A percentile compares a stretch with the other conserved stretches of the same genome.
Evolutionary conservation across 1,140 invertebrate genomes (phyloP).

Genomic region (Leptoteleia sp.): DNA sequence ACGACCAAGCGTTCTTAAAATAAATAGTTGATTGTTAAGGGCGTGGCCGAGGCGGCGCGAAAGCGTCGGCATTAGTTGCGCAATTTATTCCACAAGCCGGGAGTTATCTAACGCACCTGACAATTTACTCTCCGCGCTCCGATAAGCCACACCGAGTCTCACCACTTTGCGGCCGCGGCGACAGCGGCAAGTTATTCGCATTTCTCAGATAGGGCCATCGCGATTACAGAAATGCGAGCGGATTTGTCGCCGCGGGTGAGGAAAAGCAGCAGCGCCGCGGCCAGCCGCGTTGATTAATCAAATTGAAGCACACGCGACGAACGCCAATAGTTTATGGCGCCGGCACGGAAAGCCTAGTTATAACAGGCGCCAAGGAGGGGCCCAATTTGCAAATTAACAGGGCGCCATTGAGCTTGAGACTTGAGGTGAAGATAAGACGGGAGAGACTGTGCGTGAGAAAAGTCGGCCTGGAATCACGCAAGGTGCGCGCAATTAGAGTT

Average conservation of each 20-base stretch:
- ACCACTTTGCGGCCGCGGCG: not conserved
- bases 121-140: constrained; percentile 33
- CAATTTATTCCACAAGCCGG: constrained; percentile 30
- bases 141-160: constrained; percentile 32
- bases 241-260: constrained; percentile 2
- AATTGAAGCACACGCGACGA: constrained; percentile 15
- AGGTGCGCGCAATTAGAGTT: constrained; percentile 34
- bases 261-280: not conserved
- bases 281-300: constrained; percentile 25
- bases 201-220: constrained; percentile 10
- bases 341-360: constrained; percentile 1
- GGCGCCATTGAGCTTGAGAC: constrained; percentile 48
- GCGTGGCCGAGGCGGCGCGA: constrained; percentile 22
- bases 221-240: constrained; percentile 14
- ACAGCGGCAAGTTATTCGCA: constrained; percentile 14
- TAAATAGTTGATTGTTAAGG: constrained; percentile 45
- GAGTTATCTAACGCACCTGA: constrained; percentile 46
- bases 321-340: constrained; percentile 34
- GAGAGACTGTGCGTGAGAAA: constrained; percentile 25
- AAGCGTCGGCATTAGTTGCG: constrained; percentile 18
- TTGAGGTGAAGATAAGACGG: constrained; percentile 3
- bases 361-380: constrained; percentile 46
- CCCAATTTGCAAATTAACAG: constrained; percentile 64
- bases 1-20: constrained; percentile 20
- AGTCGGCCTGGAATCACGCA: constrained; percentile 54